Evolutionary conservation across 2,113 vertebrate species (phyloP).

Genomic region (Apteryx owenii): DNA sequence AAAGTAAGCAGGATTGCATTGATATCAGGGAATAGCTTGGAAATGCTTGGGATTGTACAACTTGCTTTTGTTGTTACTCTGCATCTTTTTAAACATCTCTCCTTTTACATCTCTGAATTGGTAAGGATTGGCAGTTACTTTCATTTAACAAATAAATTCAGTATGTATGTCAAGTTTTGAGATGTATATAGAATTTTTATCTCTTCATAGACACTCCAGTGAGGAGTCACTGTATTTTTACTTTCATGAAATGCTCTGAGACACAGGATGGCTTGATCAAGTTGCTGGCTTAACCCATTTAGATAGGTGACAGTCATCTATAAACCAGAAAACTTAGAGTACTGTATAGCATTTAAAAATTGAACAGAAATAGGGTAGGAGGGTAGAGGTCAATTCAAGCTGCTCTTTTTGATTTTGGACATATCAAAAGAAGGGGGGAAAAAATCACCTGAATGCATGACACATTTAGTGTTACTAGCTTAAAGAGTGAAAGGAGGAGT

Average conservation of each 20-base stretch:
- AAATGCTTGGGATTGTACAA: neutral
- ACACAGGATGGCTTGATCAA: neutral
- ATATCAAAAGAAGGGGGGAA: neutral
- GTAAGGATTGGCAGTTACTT: neutral
- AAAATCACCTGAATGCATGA: neutral
- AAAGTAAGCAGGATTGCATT: neutral
- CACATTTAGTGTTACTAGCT: neutral
- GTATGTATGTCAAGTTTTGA: neutral
- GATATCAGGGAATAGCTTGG: neutral
- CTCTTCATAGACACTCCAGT: neutral
- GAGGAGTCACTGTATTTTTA: neutral
- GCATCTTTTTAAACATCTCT: neutral
- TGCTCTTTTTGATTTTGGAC: neutral
- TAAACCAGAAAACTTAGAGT: neutral
- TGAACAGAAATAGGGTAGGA: neutral
- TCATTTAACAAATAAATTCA: neutral
- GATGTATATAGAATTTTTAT: neutral
- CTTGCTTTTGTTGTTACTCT: neutral
- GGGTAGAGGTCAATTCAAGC: neutral
- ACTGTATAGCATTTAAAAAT: neutral
- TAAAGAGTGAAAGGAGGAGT: neutral
- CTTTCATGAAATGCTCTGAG: neutral
- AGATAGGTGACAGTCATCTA: neutral
- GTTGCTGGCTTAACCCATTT: neutral
- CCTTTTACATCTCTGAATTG: neutral